Evolutionary conservation across 2,888 invertebrate species (phyloP).

Genomic region (Nowickia ferox): DNA sequence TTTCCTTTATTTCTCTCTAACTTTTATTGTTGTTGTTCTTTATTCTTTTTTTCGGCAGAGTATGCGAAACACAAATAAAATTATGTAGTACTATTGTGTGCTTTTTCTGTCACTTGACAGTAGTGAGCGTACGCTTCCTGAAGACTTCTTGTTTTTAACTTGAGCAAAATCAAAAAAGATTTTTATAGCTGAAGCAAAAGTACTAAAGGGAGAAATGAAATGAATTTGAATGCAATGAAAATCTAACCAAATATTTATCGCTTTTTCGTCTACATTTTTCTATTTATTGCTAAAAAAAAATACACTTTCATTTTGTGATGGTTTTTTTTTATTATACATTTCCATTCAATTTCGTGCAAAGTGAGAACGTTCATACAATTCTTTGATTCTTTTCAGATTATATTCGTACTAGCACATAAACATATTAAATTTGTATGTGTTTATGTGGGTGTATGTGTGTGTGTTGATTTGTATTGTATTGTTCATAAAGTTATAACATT

Average conservation of each 20-base stretch:
- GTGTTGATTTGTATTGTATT: neutral
- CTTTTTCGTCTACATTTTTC: neutral
- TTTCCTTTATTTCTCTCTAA: neutral
- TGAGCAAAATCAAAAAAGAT: neutral
- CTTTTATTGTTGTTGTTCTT: conserved; percentile 35
- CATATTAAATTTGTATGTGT: conserved; percentile 1
- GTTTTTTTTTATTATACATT: conserved; percentile 2
- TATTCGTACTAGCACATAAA: neutral
- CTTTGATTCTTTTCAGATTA: conserved; percentile 32
- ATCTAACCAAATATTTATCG: conserved; percentile 24
- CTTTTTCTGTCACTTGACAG: neutral
- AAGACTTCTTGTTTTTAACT: neutral
- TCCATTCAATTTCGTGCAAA: conserved; percentile 32
- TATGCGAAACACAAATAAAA: neutral
- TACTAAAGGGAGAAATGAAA: neutral
- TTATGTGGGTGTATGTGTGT: neutral
- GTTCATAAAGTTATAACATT: conserved; percentile 27
- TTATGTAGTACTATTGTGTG: neutral
- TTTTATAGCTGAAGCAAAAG: neutral
- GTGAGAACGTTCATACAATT: conserved; percentile 1
- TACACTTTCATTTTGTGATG: conserved; percentile 13
- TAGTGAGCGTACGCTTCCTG: neutral
- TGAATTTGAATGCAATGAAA: conserved; percentile 30
- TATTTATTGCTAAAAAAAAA: conserved; percentile 33
- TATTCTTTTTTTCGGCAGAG: conserved; percentile 7